Base-by-base conservation (phyloP, 2,888 invertebrate species). In the Nebria salina region DNA sequence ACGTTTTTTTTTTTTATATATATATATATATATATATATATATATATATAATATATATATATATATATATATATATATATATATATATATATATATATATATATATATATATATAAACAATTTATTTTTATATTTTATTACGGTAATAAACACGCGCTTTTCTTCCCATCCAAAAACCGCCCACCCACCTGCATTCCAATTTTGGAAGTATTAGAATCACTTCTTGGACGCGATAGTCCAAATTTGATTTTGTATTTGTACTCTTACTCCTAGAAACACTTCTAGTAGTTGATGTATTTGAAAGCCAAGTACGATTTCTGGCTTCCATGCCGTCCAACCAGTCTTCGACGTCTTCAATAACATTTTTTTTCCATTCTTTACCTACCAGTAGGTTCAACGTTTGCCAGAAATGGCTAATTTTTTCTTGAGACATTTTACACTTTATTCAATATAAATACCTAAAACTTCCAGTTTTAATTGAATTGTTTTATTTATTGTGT, bases 131-230 rank as follows among this genome's bases (percentile, higher is more conserved):
- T 54, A 54, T 54, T 54, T 54, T 54, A 11, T 54, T 54, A 54
- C 2, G 54, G 1, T 54, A 54, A 11, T 54, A 54, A 54, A 13
- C 2, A 13, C 11, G 54, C 54, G 8, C 54, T 1, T 2, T 13
- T 11, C 13, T 54, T 54, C 13, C 54, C 54, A 54, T 11, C 4
- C 1, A 11, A 54, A 54, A 54, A 20, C 6, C 70, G 1, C 15
- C 9, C 15, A 54, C 41, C 75, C 65, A 81, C 81, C 81, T 81
- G 81, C 81, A 81, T 42, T 81, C 81, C 11, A 76, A 64, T 72
- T 81, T 76, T 7, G 81, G 81, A 41, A 76, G 20, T 26, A 72
- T 65, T 8, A 76, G 64, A 72, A 81, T 70, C 26, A 70, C n/a
- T 13, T 70, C 54, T 75, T 65, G 54, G 54, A 54, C n/a, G 20